phyloP scores from a whole-genome alignment of 2,113 vertebrate species.

The Colaptes auratus region DNA sequence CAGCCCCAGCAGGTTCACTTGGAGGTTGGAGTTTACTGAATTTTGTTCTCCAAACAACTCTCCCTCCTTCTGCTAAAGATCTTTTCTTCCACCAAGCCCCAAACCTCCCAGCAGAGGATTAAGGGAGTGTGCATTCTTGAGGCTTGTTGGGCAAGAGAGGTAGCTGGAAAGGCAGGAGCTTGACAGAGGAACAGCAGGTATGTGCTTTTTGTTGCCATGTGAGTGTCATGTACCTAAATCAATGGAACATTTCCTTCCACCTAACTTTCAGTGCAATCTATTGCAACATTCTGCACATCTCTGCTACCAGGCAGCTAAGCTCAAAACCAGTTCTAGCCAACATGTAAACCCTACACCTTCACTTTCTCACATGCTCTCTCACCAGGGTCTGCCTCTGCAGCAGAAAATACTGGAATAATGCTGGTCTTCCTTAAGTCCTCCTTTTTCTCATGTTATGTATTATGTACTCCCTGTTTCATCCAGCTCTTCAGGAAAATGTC shows the following conservation, averaged over 20 bases:
- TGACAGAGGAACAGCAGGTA: neutral
- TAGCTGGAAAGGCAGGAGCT: neutral
- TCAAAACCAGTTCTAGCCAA: neutral
- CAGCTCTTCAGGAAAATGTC: neutral
- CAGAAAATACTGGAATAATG: neutral
- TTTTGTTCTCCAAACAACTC: slow-evolving; percentile 45
- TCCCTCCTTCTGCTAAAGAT: slow-evolving; percentile 7
- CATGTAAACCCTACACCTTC: neutral
- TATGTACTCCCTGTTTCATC: neutral
- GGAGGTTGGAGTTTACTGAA: slow-evolving; percentile 59
- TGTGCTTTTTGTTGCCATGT: neutral
- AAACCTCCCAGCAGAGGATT: slow-evolving; percentile 4
- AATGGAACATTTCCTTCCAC: neutral
- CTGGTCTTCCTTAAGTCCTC: neutral
- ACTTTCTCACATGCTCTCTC: neutral
- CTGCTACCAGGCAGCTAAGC: neutral
- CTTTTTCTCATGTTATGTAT: neutral
- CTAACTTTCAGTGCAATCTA: neutral
- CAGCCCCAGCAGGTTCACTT: slow-evolving; percentile 59
- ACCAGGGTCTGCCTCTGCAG: neutral
- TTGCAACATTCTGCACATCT: neutral
- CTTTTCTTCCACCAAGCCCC: slow-evolving; percentile 19
- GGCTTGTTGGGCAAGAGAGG: neutral
- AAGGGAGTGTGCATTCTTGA: slow-evolving; percentile 44
- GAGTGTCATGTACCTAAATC: neutral